Percentiles rank a stretch among this genome's conserved stretches.
phyloP scores from a whole-genome alignment of 2,888 invertebrate species.

The Drosophila basisetae region DNA sequence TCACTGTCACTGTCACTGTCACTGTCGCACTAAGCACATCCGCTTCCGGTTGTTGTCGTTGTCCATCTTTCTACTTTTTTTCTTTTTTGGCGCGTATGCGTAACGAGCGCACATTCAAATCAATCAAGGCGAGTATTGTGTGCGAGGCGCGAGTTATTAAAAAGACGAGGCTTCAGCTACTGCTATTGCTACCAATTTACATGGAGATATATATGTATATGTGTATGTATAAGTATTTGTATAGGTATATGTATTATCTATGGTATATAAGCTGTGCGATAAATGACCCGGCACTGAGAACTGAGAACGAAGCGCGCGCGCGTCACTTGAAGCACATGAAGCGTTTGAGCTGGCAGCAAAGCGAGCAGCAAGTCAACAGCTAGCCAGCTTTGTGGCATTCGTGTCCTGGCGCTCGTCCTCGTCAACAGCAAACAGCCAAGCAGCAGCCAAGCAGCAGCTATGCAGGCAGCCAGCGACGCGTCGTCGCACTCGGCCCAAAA shows the following conservation, averaged over 20 bases:
- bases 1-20: conserved; percentile 24
- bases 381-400: conserved; percentile 34
- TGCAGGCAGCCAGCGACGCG: conserved; percentile 9
- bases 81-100: conserved; percentile 68
- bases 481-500: conserved; percentile 59
- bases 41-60: conserved; percentile 64
- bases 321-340: conserved; percentile 75
- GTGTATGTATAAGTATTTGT: conserved; percentile 11
- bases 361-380: conserved; percentile 67
- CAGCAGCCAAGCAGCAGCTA: conserved; percentile 15
- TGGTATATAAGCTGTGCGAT: conserved; percentile 7
- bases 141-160: conserved; percentile 43
- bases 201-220: conserved; percentile 1
- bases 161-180: conserved; percentile 8
- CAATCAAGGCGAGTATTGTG: conserved; percentile 73
- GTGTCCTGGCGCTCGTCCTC: conserved; percentile 40
- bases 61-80: neutral
- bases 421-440: conserved; percentile 21
- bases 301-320: conserved; percentile 64
- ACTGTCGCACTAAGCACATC: conserved; percentile 67
- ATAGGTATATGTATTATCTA: conserved; percentile 3
- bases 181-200: conserved; percentile 5
- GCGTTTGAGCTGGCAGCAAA: conserved; percentile 71
- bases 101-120: conserved; percentile 76
- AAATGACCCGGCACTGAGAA: conserved; percentile 30